A percentile compares a stretch with the other conserved stretches of the same genome.
phyloP scores from a whole-genome alignment of 2,113 vertebrate genomes.

The Bagarius yarrelli region DNA sequence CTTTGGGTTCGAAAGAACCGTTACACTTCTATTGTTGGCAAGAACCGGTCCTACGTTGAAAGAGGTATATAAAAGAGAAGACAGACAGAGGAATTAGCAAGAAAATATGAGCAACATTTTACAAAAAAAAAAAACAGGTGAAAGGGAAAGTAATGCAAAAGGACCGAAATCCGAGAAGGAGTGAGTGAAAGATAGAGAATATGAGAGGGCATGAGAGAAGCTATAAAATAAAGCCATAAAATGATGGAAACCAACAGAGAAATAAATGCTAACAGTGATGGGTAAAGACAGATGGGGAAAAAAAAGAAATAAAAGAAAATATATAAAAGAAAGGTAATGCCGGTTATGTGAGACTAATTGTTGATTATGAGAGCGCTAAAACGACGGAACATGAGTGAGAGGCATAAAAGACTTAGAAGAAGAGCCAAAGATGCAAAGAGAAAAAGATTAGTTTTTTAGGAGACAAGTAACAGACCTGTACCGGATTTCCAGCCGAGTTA shows the following conservation, averaged over 20 bases:
- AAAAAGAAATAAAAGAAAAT: neutral
- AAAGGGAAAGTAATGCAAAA: constrained; percentile 9
- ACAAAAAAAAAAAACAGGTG: constrained; percentile 3
- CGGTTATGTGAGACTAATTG: neutral
- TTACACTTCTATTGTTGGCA: neutral
- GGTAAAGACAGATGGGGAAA: neutral
- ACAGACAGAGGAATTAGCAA: neutral
- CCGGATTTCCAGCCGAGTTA: constrained; percentile 28
- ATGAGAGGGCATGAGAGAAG: constrained; percentile 10
- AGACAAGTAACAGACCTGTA: constrained; percentile 8
- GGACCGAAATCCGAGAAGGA: neutral
- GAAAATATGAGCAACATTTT: neutral
- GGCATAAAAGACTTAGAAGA: constrained; percentile 43
- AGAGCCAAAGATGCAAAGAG: neutral
- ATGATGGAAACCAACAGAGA: neutral
- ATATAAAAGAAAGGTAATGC: neutral
- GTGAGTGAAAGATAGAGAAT: neutral
- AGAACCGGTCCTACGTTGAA: neutral
- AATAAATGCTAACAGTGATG: neutral
- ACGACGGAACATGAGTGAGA: constrained; percentile 28
- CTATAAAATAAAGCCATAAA: neutral
- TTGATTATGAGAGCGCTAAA: neutral
- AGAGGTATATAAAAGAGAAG: neutral
- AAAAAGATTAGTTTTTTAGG: neutral
- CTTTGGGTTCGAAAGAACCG: no score